These are phyloP conservation scores for Synchiropus splendidus DNA, from an alignment of 2,113 vertebrate species.

Conservation along the genomic window DNA sequence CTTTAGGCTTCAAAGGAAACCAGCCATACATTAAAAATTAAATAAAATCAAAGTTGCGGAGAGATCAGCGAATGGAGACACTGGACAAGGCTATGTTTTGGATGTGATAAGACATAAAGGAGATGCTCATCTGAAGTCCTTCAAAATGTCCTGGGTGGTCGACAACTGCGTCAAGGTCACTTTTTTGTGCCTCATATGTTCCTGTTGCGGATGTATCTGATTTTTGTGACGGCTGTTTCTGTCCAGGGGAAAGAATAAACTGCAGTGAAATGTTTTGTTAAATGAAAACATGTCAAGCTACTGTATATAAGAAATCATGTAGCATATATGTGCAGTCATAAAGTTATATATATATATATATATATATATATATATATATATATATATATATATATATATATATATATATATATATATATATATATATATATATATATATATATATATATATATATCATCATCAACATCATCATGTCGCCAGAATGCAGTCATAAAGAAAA, in stretches of 20 bases:
- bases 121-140: slow-evolving; percentile 74
- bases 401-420: too few species aligned
- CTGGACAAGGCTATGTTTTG: slow-evolving; percentile 81
- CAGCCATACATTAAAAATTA: too few species aligned
- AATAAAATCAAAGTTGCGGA: slow-evolving; percentile 79
- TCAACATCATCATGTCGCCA: too few species aligned
- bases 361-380: too few species aligned
- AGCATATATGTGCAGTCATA: too few species aligned
- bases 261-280: slow-evolving; percentile 19
- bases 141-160: slow-evolving; percentile 81
- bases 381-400: too few species aligned
- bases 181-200: slow-evolving; percentile 7
- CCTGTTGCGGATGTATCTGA: slow-evolving; percentile 22
- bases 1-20: too few species aligned
- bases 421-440: too few species aligned
- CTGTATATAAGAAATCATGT: too few species aligned
- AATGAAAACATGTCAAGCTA: background rate
- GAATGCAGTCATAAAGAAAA: too few species aligned
- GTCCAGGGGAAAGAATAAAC: slow-evolving; percentile 39
- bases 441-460: too few species aligned
- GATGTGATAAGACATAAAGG: slow-evolving; percentile 88
- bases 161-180: slow-evolving; percentile 83
- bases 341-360: too few species aligned
- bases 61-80: slow-evolving; percentile 80
- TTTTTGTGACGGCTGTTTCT: slow-evolving; percentile 29